phyloP scores from a whole-genome alignment of 2,113 vertebrate genomes.

The Conger conger region DNA sequence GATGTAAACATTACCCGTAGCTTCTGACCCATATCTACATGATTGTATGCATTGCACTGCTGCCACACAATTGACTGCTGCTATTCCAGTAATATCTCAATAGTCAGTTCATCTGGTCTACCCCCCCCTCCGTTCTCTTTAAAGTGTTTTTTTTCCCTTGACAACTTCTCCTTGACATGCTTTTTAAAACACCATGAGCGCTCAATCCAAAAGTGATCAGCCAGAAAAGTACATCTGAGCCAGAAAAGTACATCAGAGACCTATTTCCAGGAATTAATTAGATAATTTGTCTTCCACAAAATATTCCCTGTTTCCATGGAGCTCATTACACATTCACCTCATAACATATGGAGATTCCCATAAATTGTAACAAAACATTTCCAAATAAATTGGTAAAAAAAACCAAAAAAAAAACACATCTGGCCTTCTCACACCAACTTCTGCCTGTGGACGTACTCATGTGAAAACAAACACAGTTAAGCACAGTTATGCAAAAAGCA shows the following conservation, averaged over 20 bases:
- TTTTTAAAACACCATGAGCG: conserved; percentile 71
- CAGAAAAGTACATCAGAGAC: conserved; percentile 72
- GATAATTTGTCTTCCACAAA: conserved; percentile 71
- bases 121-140: not conserved
- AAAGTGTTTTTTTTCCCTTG: conserved; percentile 62
- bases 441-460: not conserved
- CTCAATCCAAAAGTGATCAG: conserved; percentile 68
- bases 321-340: conserved; percentile 64
- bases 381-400: conserved; percentile 64
- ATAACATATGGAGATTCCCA: conserved; percentile 38
- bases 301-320: conserved; percentile 71
- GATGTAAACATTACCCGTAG: no score
- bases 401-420: conserved; percentile 41
- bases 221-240: conserved; percentile 72
- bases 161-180: conserved; percentile 67
- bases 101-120: conserved; percentile 51
- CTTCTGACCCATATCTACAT: no score
- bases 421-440: not conserved
- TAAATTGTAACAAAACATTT: conserved; percentile 67
- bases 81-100: conserved; percentile 58
- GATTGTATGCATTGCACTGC: no score
- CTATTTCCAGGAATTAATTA: conserved; percentile 77
- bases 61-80: no score
- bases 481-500: not conserved
- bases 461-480: not conserved